These are phyloP conservation scores for Macropis europaea DNA, from an alignment of 2,888 invertebrate species.

Conservation along the genomic window DNA sequence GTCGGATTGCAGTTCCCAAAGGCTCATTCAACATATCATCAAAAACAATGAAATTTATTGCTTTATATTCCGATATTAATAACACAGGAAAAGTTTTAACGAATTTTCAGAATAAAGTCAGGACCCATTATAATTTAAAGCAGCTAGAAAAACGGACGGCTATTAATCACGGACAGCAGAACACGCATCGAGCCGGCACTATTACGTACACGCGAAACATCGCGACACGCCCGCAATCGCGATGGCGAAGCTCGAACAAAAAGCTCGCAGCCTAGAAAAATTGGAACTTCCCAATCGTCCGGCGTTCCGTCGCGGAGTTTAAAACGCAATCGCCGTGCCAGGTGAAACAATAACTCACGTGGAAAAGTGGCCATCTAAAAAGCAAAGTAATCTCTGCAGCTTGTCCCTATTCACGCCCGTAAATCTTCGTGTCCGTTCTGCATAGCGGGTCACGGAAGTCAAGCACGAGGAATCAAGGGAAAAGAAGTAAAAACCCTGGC, in stretches of 20 bases:
- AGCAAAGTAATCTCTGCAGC: constrained; percentile 56
- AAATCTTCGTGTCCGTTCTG: constrained; percentile 54
- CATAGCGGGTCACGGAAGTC: constrained; percentile 58
- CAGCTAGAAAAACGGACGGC: too few relatives aligned
- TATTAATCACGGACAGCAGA: not conserved
- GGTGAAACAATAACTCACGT: constrained; percentile 55
- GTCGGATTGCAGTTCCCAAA: too few relatives aligned
- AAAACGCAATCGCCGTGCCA: constrained; percentile 42
- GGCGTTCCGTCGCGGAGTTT: constrained; percentile 20
- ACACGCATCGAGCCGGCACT: not conserved
- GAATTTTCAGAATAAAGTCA: too few relatives aligned
- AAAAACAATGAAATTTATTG: too few relatives aligned
- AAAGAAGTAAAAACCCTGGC: constrained; percentile 47
- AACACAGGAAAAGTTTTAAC: too few relatives aligned
- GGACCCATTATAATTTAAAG: too few relatives aligned
- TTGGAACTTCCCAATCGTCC: constrained; percentile 17
- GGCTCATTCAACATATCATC: too few relatives aligned
- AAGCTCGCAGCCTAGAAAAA: not conserved
- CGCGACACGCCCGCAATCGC: too few relatives aligned
- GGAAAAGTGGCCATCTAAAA: constrained; percentile 53
- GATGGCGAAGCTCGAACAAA: not conserved
- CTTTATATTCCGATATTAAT: too few relatives aligned
- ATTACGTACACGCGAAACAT: not conserved
- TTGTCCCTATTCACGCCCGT: constrained; percentile 54
- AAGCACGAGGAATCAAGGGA: constrained; percentile 46